Evolutionary conservation across 2,113 vertebrate genomes (phyloP), one percentile per base, ranked within the genome.

Genomic region (Limanda limanda): DNA sequence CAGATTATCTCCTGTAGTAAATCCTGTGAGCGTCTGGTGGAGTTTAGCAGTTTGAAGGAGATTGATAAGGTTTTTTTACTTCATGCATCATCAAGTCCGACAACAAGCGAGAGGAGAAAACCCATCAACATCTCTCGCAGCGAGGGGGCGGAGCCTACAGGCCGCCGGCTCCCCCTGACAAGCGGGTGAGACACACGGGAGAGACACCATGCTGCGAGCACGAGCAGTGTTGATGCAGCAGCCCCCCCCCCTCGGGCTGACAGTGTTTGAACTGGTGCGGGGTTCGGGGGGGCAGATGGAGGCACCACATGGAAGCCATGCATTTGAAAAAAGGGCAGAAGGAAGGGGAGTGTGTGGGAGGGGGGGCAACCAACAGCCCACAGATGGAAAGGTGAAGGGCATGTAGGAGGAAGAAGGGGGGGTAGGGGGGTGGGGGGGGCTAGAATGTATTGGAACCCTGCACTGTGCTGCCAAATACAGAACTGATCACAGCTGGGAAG

Each of bases 291-390:
- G 85, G 84, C 89, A 92, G 88, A 93, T 92, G 89, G 87, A 88
- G 74, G 86, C 90, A 76, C 88, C 90, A 94, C 88, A 92, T 85
- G 92, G 81, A 93, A 92, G 90, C 91, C 94, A 95, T 95, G 94
- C 94, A 93, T 88, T 87, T 23, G 68, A 55, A 71, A 23, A 51
- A 17, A 71, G 70, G 85, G 79, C 68, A 68, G 71, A 65, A 51
- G 54, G 63, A 25, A 48, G 69, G 7, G 42, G 9, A 17, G 11
- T 20, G 59, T 40, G 25, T 68, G 63, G n/a, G 56, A 71, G 69
- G 74, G 74, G 69, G 74, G 71, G 64, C 65, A 64, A 81, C 69
- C 69, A 40, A 68, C 76, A 78, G 83, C 83, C 91, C 88, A 88
- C 81, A 85, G 81, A 89, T 88, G 91, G 86, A 88, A 61, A 84